Percentiles rank a stretch among this genome's conserved stretches.
Conservation (phyloP, 2,797 vertebrate species). For the Urophycis tenuis region DNA sequence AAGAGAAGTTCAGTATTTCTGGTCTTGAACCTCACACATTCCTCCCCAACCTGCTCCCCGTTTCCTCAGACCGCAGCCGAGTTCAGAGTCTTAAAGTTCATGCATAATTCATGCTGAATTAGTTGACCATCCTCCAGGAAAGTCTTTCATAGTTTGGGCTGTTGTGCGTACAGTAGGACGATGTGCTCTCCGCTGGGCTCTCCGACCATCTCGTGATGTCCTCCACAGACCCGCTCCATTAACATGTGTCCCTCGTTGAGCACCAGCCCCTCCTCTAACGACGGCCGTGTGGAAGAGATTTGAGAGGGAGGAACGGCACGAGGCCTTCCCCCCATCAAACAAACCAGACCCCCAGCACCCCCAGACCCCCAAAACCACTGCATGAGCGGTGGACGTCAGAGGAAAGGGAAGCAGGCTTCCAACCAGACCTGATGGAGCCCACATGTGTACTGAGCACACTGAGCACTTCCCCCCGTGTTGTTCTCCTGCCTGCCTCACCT, state of each 20-base stretch:
- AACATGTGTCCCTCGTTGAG: constrained; percentile 22
- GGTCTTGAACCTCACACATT: neutral
- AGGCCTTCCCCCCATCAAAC: neutral
- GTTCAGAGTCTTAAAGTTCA: neutral
- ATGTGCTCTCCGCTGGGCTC: no score
- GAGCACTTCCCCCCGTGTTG: neutral
- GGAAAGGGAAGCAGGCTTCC: constrained; percentile 26
- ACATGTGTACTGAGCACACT: constrained; percentile 27
- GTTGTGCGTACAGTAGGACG: neutral
- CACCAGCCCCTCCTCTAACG: neutral
- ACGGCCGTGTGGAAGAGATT: neutral
- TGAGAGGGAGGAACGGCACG: neutral
- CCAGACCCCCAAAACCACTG: constrained; percentile 29
- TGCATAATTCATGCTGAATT: neutral
- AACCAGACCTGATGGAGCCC: constrained; percentile 38
- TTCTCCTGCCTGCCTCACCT: neutral
- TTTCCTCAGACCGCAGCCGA: neutral
- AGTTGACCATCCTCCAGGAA: neutral
- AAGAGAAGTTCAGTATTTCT: neutral
- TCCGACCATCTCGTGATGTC: no score
- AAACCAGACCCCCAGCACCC: constrained; percentile 21
- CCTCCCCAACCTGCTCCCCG: neutral
- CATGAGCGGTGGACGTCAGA: constrained; percentile 24
- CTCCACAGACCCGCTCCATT: neutral
- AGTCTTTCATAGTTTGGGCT: neutral